Evolutionary conservation across 1,140 invertebrate genomes (phyloP).

Genomic region (Oscheius sp.): DNA sequence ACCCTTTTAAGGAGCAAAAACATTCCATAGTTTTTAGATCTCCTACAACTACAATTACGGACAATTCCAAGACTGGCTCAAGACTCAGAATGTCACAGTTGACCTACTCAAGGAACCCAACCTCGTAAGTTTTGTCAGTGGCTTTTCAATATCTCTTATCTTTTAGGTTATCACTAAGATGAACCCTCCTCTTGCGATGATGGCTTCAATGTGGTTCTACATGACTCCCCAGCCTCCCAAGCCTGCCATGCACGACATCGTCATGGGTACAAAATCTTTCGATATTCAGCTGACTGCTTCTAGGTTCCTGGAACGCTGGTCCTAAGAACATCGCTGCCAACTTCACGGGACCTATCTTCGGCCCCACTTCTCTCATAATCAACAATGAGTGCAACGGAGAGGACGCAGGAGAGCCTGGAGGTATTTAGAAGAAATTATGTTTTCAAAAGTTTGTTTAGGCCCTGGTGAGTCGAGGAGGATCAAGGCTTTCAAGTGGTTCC

Average conservation of each 20-base stretch:
- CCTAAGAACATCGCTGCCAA: conserved; percentile 45
- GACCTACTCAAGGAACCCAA: conserved; percentile 55
- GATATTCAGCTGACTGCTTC: neutral
- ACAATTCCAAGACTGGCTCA: conserved; percentile 48
- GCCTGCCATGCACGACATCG: conserved; percentile 60
- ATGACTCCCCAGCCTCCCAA: conserved; percentile 61
- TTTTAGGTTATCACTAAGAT: conserved; percentile 57
- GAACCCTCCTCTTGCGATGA: conserved; percentile 56
- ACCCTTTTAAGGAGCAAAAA: too few relatives aligned
- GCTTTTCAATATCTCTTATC: too few relatives aligned
- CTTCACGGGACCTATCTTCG: conserved; percentile 55
- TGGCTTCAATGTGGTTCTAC: conserved; percentile 58
- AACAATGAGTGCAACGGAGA: conserved; percentile 59
- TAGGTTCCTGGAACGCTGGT: conserved; percentile 56
- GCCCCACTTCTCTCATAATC: conserved; percentile 56
- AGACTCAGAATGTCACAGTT: conserved; percentile 43
- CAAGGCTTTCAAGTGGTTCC: conserved; percentile 60
- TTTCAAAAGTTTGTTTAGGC: neutral
- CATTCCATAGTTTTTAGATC: too few relatives aligned
- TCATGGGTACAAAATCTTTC: conserved; percentile 43
- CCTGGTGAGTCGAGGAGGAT: conserved; percentile 55
- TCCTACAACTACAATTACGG: conserved; percentile 61
- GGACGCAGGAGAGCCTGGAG: conserved; percentile 47
- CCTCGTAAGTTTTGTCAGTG: too few relatives aligned
- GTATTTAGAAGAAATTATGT: neutral